Percentiles rank a stretch among this genome's conserved stretches.
These are phyloP conservation scores for Botia kubotai DNA, from an alignment of 2,797 vertebrate species.

Conservation along the genomic window DNA sequence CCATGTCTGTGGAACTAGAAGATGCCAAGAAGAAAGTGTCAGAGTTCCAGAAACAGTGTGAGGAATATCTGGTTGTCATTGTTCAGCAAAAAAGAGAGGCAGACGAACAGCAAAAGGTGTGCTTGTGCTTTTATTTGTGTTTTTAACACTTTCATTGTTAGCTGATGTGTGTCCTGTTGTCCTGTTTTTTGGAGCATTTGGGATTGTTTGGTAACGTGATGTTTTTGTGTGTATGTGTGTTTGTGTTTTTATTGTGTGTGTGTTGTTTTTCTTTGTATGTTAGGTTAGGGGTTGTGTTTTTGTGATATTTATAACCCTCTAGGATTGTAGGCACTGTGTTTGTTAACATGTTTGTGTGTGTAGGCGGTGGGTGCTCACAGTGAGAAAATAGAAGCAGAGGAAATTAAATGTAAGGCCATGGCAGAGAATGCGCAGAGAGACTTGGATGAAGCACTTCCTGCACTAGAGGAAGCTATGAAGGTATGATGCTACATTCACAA, in stretches of 20 bases:
- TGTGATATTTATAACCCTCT: conserved; percentile 28
- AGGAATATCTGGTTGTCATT: conserved; percentile 86
- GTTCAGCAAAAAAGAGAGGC: conserved; percentile 87
- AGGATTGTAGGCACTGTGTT: conserved; percentile 11
- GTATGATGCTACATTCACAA: conserved; percentile 64
- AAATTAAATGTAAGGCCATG: conserved; percentile 86
- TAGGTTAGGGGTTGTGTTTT: neutral
- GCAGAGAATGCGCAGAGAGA: conserved; percentile 89
- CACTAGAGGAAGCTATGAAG: conserved; percentile 89
- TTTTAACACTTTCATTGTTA: conserved; percentile 16
- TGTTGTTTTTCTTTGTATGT: conserved; percentile 21
- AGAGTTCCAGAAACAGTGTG: conserved; percentile 86
- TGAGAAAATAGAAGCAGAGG: conserved; percentile 86
- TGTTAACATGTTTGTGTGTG: conserved; percentile 49
- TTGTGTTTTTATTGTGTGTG: conserved; percentile 1
- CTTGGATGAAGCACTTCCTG: conserved; percentile 87
- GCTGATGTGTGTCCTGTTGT: conserved; percentile 3
- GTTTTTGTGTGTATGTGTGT: conserved; percentile 10
- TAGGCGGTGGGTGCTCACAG: conserved; percentile 86
- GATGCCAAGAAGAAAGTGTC: conserved; percentile 86
- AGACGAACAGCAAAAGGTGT: conserved; percentile 86
- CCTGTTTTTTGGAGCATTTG: conserved; percentile 8
- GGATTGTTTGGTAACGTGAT: neutral
- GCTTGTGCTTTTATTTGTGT: conserved; percentile 25
- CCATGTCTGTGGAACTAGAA: conserved; percentile 88